Evolutionary conservation across 2,888 invertebrate species (phyloP).

Genomic region (Tricholauxania praeusta): DNA sequence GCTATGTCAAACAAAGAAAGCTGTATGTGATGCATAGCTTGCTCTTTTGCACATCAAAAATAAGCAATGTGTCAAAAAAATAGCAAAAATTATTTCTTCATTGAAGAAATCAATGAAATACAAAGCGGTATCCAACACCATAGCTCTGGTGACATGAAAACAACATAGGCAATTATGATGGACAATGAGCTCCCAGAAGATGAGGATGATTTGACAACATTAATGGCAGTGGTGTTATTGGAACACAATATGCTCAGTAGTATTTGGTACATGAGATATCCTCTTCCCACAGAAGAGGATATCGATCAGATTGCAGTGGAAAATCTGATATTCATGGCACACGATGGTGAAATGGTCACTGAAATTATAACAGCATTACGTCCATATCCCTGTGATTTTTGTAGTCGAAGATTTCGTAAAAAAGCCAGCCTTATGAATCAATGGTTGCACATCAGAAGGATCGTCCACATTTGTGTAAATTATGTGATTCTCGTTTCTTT

Average conservation of each 20-base stretch:
- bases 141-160: slow-evolving; percentile 50
- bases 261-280: slow-evolving; percentile 45
- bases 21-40: no score
- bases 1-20: no score
- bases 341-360: slow-evolving; percentile 68
- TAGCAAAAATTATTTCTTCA: no score
- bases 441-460: slow-evolving; percentile 90
- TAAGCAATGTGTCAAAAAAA: no score
- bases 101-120: no score
- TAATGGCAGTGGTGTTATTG: background rate
- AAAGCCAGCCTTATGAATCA: slow-evolving; percentile 88
- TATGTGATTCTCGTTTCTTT: no score
- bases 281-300: slow-evolving; percentile 53
- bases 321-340: slow-evolving; percentile 74
- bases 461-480: no score
- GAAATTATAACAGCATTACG: slow-evolving; percentile 68
- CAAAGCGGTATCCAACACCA: slow-evolving; percentile 61
- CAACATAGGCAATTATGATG: slow-evolving; percentile 45
- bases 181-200: slow-evolving; percentile 49
- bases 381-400: slow-evolving; percentile 89
- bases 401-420: slow-evolving; percentile 85
- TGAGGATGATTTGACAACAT: slow-evolving; percentile 35
- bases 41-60: no score
- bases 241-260: slow-evolving; percentile 30
- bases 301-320: slow-evolving; percentile 75